Base-by-base conservation (phyloP, 2,797 vertebrate species). In the Ficedula albicollis region DNA sequence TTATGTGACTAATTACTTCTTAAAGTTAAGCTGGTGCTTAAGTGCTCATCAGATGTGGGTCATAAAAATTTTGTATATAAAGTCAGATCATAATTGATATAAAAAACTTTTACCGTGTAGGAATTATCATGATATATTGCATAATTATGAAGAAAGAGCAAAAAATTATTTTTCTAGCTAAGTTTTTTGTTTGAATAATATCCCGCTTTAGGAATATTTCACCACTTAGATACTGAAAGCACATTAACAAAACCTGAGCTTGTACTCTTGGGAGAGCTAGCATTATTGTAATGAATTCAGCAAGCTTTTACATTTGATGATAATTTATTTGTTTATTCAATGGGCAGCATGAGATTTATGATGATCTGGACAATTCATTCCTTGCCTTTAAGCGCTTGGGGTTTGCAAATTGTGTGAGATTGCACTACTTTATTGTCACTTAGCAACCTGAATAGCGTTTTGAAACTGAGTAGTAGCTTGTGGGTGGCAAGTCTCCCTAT, bases 401-500 rank as follows among this genome's bases (percentile, higher is more conserved):
- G 49, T 78, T 94, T 94, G 62, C 70, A 89, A 93, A 92, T 66
- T 84, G 89, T 84, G 76, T 18, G 67, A 92, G 87, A 92, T 89
- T 0, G 7, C 8, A 6, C 73, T 76, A 43, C 46, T 21, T 89
- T 91, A 38, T 92, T 90, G 94, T 97, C 96, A 94, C 91, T 94
- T 90, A 94, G 95, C 95, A 97, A 96, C 89, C 89, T 86, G 93
- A 89, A 63, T 75, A 66, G 84, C 59, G 64, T 84, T 95, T 92
- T 72, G 68, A 64, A 78, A 62, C 60, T 29, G 69, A 91, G 41
- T 44, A 72, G 89, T 70, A 87, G 75, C 43, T 34, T 67, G 81
- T 87, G 77, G 84, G 62, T 89, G 84, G 62, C 18, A 62, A 96
- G 55, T 59, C 14, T 91, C 78, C 73, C 87, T 36, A 3, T 38